phyloP scores from a whole-genome alignment of 53 echinoderm and acorn worm species.

The Paracentrotus lividus region DNA sequence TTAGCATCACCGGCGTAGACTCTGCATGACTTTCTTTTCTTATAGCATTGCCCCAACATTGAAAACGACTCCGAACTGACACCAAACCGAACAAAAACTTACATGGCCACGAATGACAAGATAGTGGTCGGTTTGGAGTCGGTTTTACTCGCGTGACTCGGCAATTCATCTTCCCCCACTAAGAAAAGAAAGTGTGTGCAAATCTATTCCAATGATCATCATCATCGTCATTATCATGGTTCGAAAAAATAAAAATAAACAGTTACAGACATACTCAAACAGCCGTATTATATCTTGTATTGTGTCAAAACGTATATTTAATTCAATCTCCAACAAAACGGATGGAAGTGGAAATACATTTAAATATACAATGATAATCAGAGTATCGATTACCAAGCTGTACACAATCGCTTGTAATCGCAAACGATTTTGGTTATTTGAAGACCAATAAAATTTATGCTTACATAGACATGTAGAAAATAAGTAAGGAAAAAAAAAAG shows the following conservation, averaged over 20 bases:
- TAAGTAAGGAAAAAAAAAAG: conserved; percentile 21
- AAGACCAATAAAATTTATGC: conserved; percentile 57
- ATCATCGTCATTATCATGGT: neutral
- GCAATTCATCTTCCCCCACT: no score
- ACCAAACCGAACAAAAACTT: no score
- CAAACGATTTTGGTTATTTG: conserved; percentile 67
- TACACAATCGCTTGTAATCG: conserved; percentile 65
- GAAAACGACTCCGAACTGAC: no score
- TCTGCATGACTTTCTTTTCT: no score
- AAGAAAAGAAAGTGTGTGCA: no score
- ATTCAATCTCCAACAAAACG: conserved; percentile 75
- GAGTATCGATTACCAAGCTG: conserved; percentile 64
- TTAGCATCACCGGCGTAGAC: no score
- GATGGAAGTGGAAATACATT: conserved; percentile 76
- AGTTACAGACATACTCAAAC: neutral
- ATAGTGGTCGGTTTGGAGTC: no score
- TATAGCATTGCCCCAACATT: no score
- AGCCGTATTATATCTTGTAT: conserved; percentile 17
- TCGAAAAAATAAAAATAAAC: neutral
- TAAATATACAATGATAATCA: conserved; percentile 70
- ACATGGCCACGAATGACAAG: no score
- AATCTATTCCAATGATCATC: neutral
- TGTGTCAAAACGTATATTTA: conserved; percentile 76
- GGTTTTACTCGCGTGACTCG: no score
- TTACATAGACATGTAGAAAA: conserved; percentile 63